Conservation (phyloP, 2,113 vertebrate genomes). For the Brienomyrus longianalis region DNA sequence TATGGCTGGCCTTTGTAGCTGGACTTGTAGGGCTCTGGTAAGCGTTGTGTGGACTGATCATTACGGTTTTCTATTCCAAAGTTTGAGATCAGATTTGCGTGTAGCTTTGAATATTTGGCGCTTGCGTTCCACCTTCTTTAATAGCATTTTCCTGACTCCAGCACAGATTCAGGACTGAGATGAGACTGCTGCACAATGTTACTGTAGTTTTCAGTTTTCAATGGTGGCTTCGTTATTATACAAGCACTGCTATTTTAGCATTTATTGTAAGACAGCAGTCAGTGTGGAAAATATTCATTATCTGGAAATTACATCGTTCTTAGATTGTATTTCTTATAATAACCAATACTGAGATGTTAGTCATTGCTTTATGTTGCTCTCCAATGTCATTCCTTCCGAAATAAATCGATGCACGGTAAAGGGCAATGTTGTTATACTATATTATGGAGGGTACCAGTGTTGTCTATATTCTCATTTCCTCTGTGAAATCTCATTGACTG, state of each 20-base stretch:
- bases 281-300: constrained; percentile 46
- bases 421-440: constrained; percentile 45
- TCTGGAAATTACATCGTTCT: constrained; percentile 36
- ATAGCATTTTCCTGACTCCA: neutral
- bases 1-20: neutral
- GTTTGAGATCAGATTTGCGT: neutral
- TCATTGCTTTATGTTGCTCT: constrained; percentile 54
- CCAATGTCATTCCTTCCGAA: constrained; percentile 43
- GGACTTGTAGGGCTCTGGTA: neutral
- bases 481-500: constrained; percentile 15
- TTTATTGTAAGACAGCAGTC: constrained; percentile 17
- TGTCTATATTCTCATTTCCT: constrained; percentile 20
- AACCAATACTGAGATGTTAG: constrained; percentile 60
- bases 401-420: constrained; percentile 52
- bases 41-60: neutral
- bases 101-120: neutral
- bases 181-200: neutral
- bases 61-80: neutral
- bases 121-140: neutral
- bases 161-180: neutral
- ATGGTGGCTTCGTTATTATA: neutral
- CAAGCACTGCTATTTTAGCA: neutral
- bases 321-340: constrained; percentile 33
- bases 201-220: neutral
- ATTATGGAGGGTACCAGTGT: constrained; percentile 28